Percentiles rank a stretch among this genome's conserved stretches.
These are phyloP conservation scores for Poliocrania exsul DNA, from an alignment of 2,797 vertebrate species.

Conservation along the genomic window DNA sequence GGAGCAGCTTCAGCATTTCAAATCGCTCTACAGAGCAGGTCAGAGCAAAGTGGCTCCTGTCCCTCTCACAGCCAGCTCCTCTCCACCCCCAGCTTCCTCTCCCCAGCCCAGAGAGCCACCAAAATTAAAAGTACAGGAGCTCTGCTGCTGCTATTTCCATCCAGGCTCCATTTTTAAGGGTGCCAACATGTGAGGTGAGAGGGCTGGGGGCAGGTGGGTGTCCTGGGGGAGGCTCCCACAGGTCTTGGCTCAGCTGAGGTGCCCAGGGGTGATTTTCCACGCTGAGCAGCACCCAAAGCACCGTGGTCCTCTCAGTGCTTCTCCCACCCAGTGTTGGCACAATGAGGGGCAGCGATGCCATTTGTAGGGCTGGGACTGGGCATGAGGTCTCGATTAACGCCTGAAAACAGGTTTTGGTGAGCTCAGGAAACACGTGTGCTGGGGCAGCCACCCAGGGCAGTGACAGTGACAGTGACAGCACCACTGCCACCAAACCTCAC, in stretches of 20 bases:
- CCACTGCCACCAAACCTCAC: background rate
- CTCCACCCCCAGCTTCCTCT: conserved; percentile 49
- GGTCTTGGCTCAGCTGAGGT: rapidly evolving
- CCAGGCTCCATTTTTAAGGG: background rate
- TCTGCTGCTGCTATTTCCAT: conserved; percentile 7
- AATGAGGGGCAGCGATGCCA: rapidly evolving
- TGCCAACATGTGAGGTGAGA: rapidly evolving
- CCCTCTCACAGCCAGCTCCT: background rate
- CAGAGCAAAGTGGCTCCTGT: conserved; percentile 13
- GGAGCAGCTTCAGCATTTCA: background rate
- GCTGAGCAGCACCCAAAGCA: background rate
- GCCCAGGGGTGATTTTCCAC: background rate
- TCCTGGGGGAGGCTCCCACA: background rate
- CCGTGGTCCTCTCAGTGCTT: rapidly evolving
- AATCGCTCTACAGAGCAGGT: background rate
- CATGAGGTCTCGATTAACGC: background rate
- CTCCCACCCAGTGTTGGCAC: background rate
- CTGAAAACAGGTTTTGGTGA: rapidly evolving
- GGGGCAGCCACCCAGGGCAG: background rate
- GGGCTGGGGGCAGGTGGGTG: background rate
- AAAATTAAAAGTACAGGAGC: background rate
- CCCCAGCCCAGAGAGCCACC: conserved; percentile 6
- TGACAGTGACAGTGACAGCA: rapidly evolving
- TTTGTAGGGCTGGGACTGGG: background rate
- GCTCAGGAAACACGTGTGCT: background rate